Evolutionary conservation across 2,888 invertebrate species (phyloP), one percentile per base, ranked within the genome.

Genomic region (Lepetodrilus schrolli): DNA sequence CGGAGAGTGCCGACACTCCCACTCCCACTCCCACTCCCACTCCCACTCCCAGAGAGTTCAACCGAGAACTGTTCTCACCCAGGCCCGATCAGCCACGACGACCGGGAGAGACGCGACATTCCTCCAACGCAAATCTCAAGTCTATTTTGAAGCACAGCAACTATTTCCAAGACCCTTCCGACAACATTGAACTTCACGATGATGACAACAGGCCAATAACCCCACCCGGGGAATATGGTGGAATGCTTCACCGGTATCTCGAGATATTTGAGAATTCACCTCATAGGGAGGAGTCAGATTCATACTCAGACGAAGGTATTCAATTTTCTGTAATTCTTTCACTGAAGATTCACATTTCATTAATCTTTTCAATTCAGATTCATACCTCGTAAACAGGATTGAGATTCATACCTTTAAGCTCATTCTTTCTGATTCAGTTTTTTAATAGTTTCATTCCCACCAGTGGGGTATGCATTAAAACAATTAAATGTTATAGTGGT

Each of bases 191-290:
- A 13, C 26, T 58, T 4, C 23, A 23, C n/a, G 48, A 72, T n/a
- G 65, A 72, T 0, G 37, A 48, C 17, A 66, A 72, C 17, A 48
- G 38, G 10, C 26, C 30, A 8, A 38, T 65, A 8, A 36, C 66
- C 17, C 72, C 72, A 0, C 72, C 72, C 13, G 47, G 47, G 4
- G 65, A 58, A 34, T 72, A 47, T 43, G 72, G 71, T 1, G 74
- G 74, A 7, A 80, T 80, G 80, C 70, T 80, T 17, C 74, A 75
- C n/a, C 76, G 77, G 2, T 80, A 77, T 74, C 72, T 80, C 36
- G 73, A 76, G 37, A 72, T 49, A 21, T 74, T 74, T 37, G 70
- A 74, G 37, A 72, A 76, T 10, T 66, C 73, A 4, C 76, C 70
- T 10, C 38, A 43, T 4, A 43, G 43, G 48, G 66, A 65, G 8